Conservation (phyloP, 2,888 invertebrate species). For the Lithophane socia region DNA sequence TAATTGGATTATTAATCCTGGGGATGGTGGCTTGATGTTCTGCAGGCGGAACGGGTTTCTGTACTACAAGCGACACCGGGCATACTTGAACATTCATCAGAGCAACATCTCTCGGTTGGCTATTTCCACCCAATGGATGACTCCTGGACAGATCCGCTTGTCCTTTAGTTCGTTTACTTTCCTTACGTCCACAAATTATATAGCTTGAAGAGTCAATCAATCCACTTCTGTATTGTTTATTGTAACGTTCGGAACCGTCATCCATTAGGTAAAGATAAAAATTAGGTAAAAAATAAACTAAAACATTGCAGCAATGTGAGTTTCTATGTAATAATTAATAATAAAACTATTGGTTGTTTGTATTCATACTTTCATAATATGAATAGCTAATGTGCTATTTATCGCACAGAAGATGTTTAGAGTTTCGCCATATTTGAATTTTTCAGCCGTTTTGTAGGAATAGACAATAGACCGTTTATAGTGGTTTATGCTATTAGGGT, state of each 20-base stretch:
- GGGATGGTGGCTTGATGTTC: conserved; percentile 27
- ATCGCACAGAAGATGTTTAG: background rate
- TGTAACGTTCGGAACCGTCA: conserved; percentile 20
- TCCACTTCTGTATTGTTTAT: conserved; percentile 21
- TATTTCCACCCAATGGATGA: conserved; percentile 41
- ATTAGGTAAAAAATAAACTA: background rate
- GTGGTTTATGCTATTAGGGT: no score
- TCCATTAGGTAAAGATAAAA: conserved; percentile 43
- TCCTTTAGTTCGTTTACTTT: background rate
- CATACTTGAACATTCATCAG: conserved; percentile 22
- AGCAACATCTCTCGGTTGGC: conserved; percentile 24
- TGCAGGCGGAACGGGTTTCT: conserved; percentile 41
- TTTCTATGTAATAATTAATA: background rate
- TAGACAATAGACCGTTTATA: background rate
- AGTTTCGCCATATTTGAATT: conserved; percentile 44
- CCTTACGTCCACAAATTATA: conserved; percentile 11
- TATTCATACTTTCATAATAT: conserved; percentile 1
- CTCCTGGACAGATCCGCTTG: conserved; percentile 8
- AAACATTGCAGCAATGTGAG: conserved; percentile 14
- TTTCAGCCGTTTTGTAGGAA: conserved; percentile 32
- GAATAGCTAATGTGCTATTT: background rate
- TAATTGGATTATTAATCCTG: conserved; percentile 3
- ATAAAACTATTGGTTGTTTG: background rate
- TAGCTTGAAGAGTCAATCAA: conserved; percentile 54
- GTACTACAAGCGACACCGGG: conserved; percentile 29